Percentiles rank a stretch among this genome's conserved stretches.
Conservation (phyloP, 1,140 invertebrate genomes). For the Muscidifurax raptorellus region DNA sequence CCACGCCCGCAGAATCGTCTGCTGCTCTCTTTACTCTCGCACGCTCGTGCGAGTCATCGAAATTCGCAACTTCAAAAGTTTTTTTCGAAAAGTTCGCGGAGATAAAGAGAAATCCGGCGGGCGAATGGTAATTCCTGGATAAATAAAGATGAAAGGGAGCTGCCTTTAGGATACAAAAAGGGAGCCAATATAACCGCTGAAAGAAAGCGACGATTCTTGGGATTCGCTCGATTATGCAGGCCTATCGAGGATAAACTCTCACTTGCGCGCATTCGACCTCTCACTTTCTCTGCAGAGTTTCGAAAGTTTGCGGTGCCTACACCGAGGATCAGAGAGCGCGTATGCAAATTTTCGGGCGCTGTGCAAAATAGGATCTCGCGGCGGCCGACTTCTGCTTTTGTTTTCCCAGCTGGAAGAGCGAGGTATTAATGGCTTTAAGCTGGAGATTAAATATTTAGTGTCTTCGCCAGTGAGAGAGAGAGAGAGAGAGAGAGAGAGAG, state of each 20-base stretch:
- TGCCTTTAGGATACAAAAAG: background rate
- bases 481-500: too few relatives aligned
- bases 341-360: background rate
- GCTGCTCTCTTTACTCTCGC: background rate
- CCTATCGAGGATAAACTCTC: background rate
- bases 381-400: background rate
- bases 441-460: constrained; percentile 5
- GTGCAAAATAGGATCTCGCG: background rate
- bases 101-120: background rate
- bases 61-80: background rate
- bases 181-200: background rate
- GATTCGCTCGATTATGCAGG: constrained; percentile 3
- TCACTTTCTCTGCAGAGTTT: background rate
- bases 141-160: background rate
- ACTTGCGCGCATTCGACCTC: background rate
- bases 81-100: background rate
- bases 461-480: background rate
- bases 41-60: background rate
- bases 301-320: background rate
- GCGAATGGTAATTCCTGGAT: background rate
- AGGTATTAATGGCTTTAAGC: constrained; percentile 21
- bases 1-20: background rate
- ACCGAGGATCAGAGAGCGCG: background rate
- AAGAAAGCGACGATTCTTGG: background rate
- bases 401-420: background rate